Evolutionary conservation across 2,113 vertebrate species (phyloP).

Genomic region (Cavia aperea): DNA sequence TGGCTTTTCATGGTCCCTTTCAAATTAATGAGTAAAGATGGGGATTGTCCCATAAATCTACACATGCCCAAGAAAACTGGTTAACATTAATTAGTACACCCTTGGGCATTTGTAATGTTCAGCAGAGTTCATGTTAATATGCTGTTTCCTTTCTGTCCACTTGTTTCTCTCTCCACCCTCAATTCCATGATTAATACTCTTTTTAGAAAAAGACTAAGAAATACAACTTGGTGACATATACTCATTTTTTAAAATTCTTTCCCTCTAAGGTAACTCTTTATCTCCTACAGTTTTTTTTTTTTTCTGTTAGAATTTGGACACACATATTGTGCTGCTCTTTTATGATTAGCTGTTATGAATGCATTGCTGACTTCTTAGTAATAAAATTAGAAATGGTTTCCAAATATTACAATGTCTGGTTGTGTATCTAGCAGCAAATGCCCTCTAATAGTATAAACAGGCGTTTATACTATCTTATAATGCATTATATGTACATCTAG

Average conservation of each 20-base stretch:
- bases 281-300: neutral
- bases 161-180: neutral
- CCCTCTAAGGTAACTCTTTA: neutral
- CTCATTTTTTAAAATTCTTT: neutral
- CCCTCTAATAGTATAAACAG: neutral
- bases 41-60: neutral
- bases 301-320: constrained; percentile 7
- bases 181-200: neutral
- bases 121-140: neutral
- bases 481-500: neutral
- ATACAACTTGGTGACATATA: neutral
- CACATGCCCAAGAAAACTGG: neutral
- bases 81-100: neutral
- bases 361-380: neutral
- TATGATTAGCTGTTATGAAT: neutral
- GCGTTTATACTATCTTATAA: neutral
- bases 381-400: neutral
- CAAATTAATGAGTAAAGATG: neutral
- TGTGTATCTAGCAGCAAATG: neutral
- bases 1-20: neutral
- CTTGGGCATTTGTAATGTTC: neutral
- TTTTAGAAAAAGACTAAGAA: neutral
- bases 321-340: neutral
- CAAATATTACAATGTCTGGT: neutral
- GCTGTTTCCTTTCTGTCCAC: neutral